phyloP scores from a whole-genome alignment of 2,113 vertebrate genomes.

The Recurvirostra avosetta region DNA sequence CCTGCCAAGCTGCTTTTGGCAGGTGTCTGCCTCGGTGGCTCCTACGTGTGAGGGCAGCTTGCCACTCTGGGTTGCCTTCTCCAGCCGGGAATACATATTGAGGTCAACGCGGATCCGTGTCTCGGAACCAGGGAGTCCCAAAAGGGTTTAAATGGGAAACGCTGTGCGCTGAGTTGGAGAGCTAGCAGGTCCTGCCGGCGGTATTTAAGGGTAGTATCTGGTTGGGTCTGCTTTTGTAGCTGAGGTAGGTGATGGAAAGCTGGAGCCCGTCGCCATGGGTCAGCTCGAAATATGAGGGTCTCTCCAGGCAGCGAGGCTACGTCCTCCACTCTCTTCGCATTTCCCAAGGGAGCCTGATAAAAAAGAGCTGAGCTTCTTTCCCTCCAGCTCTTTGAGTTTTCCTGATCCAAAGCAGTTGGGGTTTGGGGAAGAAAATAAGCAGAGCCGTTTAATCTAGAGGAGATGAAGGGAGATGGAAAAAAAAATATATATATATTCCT shows the following conservation, averaged over 20 bases:
- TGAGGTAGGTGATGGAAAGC: not conserved
- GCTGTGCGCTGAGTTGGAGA: not conserved
- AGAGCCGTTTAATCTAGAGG: not conserved
- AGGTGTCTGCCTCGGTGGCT: not conserved
- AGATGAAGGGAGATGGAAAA: not conserved
- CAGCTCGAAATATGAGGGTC: not conserved
- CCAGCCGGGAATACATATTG: not conserved
- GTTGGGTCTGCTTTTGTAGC: not conserved
- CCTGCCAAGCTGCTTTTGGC: slow-evolving; percentile 13
- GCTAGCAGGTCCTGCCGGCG: not conserved
- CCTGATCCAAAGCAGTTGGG: not conserved
- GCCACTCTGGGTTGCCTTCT: not conserved
- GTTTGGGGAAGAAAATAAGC: not conserved
- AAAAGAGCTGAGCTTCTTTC: not conserved
- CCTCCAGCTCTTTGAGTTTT: not conserved
- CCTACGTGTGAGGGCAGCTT: not conserved
- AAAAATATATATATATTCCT: accelerated
- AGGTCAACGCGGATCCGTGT: accelerated
- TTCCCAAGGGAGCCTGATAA: not conserved
- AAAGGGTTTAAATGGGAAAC: not conserved
- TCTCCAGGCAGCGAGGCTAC: not conserved
- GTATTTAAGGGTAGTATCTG: not conserved
- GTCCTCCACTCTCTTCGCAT: not conserved
- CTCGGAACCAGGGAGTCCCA: not conserved
- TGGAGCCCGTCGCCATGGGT: not conserved